Conservation (phyloP, 2,888 invertebrate genomes). For the Molanna angustata region DNA sequence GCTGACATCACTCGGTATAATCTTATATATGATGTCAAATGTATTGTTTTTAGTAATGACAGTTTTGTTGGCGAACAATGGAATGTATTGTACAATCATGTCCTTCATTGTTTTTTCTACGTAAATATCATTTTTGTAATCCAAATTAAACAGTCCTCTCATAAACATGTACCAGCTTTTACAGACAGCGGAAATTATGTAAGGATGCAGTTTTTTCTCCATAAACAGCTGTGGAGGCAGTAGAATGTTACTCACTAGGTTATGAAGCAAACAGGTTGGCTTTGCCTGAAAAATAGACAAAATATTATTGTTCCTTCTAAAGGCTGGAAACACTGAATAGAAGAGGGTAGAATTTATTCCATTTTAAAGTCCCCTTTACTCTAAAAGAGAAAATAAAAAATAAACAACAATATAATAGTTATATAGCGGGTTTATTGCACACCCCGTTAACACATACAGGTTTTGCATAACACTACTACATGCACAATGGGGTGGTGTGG, state of each 20-base stretch:
- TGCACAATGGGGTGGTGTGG: no score
- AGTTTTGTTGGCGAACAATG: slow-evolving; percentile 35
- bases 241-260: slow-evolving; percentile 41
- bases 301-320: neutral
- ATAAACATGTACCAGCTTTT: slow-evolving; percentile 46
- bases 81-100: slow-evolving; percentile 39
- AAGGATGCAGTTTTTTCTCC: slow-evolving; percentile 40
- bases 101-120: slow-evolving; percentile 43
- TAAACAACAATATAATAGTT: no score
- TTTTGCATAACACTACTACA: no score
- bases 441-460: no score
- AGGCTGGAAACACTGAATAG: no score
- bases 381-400: no score
- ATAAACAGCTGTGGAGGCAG: slow-evolving; percentile 43
- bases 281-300: slow-evolving; percentile 32
- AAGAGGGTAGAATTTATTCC: no score
- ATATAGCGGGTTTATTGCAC: no score
- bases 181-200: slow-evolving; percentile 40
- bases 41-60: slow-evolving; percentile 22
- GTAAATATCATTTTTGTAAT: slow-evolving; percentile 40
- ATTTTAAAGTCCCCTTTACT: no score
- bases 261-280: slow-evolving; percentile 41
- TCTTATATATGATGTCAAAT: slow-evolving; percentile 24
- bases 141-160: slow-evolving; percentile 42
- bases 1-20: slow-evolving; percentile 25